A percentile compares a stretch with the other conserved stretches of the same genome.
Conservation (phyloP, 2,113 vertebrate species). For the Myrmophylax atrothorax region DNA sequence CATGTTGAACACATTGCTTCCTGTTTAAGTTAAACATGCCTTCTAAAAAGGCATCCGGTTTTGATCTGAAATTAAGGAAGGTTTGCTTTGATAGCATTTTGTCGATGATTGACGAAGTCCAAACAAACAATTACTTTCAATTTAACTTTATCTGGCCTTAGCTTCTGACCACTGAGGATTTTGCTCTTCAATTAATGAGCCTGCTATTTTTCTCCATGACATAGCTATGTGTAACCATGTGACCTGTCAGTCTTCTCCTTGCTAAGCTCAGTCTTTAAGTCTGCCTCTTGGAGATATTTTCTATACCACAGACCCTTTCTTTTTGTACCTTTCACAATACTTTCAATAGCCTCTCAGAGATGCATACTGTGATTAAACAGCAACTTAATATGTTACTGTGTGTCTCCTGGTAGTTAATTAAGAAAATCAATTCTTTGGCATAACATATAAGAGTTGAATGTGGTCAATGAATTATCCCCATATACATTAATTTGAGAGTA, state of each 20-base stretch:
- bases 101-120: slow-evolving; percentile 7
- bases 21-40: slow-evolving; percentile 45
- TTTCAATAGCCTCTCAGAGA: not conserved
- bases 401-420: not conserved
- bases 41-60: slow-evolving; percentile 38
- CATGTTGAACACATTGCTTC: slow-evolving; percentile 29
- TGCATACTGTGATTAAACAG: not conserved
- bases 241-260: not conserved
- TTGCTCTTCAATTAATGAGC: not conserved
- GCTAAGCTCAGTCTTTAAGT: not conserved
- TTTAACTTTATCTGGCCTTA: slow-evolving; percentile 23
- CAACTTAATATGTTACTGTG: not conserved
- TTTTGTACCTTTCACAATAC: not conserved
- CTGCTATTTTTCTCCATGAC: not conserved
- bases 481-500: not conserved
- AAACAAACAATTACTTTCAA: slow-evolving; percentile 44
- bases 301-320: not conserved
- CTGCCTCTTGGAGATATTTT: not conserved
- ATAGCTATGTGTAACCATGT: not conserved
- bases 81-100: slow-evolving; percentile 43
- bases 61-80: slow-evolving; percentile 45
- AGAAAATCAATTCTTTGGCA: not conserved
- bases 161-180: not conserved
- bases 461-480: not conserved
- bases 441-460: not conserved